These are phyloP conservation scores for Standfussiana lucernea DNA, from an alignment of 2,888 invertebrate genomes.

Conservation along the genomic window DNA sequence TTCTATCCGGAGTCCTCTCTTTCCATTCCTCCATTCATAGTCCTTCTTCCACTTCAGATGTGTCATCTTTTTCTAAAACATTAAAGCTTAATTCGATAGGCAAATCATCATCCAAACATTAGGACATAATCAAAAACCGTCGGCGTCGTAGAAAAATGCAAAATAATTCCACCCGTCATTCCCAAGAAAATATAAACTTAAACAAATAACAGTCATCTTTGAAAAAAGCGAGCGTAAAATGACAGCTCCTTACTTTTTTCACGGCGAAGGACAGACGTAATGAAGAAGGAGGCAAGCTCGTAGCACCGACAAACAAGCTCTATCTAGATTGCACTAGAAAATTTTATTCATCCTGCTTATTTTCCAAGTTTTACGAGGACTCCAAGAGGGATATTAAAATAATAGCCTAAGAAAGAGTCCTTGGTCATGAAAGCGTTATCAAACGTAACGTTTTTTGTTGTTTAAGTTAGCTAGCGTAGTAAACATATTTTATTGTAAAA, in stretches of 20 bases:
- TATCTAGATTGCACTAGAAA: conserved; percentile 36
- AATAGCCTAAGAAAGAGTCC: not conserved
- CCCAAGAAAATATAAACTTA: not conserved
- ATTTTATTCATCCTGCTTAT: conserved; percentile 16
- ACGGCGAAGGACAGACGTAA: conserved; percentile 24
- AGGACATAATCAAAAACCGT: not conserved
- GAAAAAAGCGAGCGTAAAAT: conserved; percentile 19
- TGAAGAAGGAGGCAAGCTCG: conserved; percentile 19
- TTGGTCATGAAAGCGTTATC: not conserved
- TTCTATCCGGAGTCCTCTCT: too few species aligned
- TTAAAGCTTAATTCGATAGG: not conserved
- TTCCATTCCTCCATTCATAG: not conserved
- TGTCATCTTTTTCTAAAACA: not conserved
- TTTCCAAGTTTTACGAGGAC: conserved; percentile 26
- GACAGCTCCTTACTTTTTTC: conserved; percentile 1
- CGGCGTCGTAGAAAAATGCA: not conserved
- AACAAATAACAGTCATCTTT: not conserved
- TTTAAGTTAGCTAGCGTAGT: not conserved
- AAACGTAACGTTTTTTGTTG: not conserved
- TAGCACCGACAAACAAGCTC: conserved; percentile 33
- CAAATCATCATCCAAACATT: not conserved
- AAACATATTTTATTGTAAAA: not conserved
- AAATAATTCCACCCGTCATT: not conserved
- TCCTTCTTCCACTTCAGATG: not conserved
- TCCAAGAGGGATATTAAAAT: not conserved